These are phyloP conservation scores for Melanogrammus aeglefinus DNA, from an alignment of 2,797 vertebrate species.

Conservation along the genomic window DNA sequence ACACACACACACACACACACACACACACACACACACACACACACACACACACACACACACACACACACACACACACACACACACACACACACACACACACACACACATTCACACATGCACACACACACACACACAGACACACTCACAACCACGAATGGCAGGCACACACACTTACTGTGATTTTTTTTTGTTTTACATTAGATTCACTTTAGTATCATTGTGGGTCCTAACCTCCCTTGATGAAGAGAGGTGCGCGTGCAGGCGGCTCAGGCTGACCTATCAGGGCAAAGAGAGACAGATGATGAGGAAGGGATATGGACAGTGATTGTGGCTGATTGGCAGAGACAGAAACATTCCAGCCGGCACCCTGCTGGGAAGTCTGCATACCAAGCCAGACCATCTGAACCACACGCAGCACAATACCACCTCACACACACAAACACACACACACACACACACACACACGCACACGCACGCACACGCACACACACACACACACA, in stretches of 20 bases:
- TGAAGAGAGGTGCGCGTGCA: background rate
- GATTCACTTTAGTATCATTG: background rate
- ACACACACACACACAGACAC: background rate
- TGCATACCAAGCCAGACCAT: conserved; percentile 37
- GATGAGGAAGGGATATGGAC: conserved; percentile 49
- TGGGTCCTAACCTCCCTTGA: background rate
- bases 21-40: background rate
- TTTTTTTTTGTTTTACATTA: background rate
- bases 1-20: background rate
- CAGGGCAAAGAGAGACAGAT: conserved; percentile 15
- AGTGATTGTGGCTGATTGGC: conserved; percentile 56
- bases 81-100: background rate
- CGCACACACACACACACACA: background rate
- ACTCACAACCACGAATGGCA: background rate
- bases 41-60: background rate
- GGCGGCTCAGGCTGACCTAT: background rate
- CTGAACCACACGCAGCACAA: background rate
- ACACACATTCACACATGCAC: background rate
- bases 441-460: background rate
- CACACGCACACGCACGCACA: background rate
- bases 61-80: background rate
- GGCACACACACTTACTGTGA: background rate
- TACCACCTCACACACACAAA: background rate
- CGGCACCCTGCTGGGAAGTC: conserved; percentile 49
- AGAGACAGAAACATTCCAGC: conserved; percentile 50